A percentile compares a stretch with the other conserved stretches of the same genome.
Conservation (phyloP, 1,140 invertebrate genomes). For the Pemphigus obesinymphae region DNA sequence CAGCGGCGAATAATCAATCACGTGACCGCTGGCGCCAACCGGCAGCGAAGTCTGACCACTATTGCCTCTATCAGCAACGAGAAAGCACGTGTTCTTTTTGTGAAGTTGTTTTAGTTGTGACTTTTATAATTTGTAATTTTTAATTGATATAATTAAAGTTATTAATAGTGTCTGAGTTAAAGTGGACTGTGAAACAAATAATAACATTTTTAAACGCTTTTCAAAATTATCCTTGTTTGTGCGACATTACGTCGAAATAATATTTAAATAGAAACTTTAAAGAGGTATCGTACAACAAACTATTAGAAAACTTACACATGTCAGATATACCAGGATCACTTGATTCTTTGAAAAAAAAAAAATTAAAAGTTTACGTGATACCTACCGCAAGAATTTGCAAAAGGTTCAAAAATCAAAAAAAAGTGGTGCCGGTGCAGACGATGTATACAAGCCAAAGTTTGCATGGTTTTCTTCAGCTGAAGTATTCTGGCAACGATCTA, state of each 20-base stretch:
- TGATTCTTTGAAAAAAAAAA: slow-evolving; percentile 8
- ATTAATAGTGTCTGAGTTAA: background rate
- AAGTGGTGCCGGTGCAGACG: no score
- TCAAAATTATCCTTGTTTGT: no score
- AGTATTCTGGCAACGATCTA: slow-evolving; percentile 3
- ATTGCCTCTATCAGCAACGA: background rate
- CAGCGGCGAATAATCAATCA: background rate
- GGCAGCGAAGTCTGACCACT: background rate
- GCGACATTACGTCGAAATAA: background rate
- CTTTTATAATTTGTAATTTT: background rate
- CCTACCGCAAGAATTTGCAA: slow-evolving; percentile 17
- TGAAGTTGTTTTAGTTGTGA: background rate
- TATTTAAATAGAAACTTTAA: background rate
- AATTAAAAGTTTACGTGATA: slow-evolving; percentile 16
- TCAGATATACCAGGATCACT: background rate
- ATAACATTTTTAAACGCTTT: background rate
- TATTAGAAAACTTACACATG: background rate
- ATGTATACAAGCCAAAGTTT: slow-evolving; percentile 44
- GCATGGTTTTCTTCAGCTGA: slow-evolving; percentile 29
- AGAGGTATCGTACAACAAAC: no score
- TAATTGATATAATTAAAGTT: background rate
- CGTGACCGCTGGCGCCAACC: background rate
- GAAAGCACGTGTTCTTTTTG: background rate
- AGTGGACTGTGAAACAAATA: background rate
- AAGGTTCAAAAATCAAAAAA: slow-evolving; percentile 30